These are phyloP conservation scores for Oreochromis spilurus DNA, from an alignment of 2,113 vertebrate genomes.

Conservation along the genomic window DNA sequence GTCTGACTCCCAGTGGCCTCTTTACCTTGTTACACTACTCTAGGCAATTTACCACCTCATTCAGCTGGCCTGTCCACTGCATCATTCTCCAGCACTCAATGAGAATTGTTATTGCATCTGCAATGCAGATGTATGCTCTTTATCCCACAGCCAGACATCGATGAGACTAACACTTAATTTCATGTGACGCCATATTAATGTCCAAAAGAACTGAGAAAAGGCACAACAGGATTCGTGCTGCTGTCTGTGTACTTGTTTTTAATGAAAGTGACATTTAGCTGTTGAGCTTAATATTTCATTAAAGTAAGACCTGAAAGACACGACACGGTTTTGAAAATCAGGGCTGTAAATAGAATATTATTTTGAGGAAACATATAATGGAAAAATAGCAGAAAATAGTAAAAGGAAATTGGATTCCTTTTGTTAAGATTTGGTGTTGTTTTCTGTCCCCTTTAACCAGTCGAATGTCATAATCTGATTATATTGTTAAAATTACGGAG, in stretches of 20 bases:
- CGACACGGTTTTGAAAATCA: neutral
- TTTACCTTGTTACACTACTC: slow-evolving; percentile 32
- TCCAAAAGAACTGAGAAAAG: neutral
- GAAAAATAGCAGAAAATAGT: neutral
- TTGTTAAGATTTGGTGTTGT: neutral
- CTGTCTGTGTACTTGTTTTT: neutral
- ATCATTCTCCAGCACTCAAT: neutral
- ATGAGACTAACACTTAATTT: neutral
- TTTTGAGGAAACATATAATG: neutral
- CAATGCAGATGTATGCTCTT: neutral
- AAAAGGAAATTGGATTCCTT: neutral
- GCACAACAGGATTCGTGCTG: neutral
- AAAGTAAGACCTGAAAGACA: neutral
- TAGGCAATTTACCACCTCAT: slow-evolving; percentile 20
- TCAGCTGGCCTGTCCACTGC: neutral
- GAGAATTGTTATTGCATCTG: neutral
- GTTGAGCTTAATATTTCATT: neutral
- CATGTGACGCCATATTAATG: neutral
- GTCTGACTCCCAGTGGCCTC: slow-evolving; percentile 45
- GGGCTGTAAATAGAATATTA: neutral
- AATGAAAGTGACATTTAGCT: neutral
- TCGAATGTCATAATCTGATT: neutral
- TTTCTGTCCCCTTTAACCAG: neutral
- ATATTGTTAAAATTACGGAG: neutral
- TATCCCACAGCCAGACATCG: neutral